A percentile compares a stretch with the other conserved stretches of the same genome.
Conservation (phyloP, 2,888 invertebrate species). For the Drosophila fulvimacula region DNA sequence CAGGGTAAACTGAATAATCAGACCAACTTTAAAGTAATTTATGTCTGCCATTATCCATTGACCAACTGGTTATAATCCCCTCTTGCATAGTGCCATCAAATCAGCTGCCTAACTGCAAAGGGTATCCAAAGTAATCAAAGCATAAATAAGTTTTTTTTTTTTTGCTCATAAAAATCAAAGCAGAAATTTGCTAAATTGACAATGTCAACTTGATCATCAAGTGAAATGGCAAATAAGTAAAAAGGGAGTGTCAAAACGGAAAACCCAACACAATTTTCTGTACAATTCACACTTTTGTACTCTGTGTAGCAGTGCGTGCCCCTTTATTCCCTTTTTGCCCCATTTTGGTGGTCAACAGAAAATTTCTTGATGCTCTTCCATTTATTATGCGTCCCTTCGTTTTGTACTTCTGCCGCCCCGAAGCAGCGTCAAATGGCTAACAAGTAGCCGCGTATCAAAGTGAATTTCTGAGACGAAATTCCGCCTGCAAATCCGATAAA, state of each 20-base stretch:
- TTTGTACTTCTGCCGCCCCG: constrained; percentile 16
- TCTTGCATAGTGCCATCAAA: constrained; percentile 39
- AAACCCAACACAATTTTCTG: constrained; percentile 59
- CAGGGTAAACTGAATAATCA: background rate
- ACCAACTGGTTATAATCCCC: constrained; percentile 21
- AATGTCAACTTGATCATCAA: constrained; percentile 72
- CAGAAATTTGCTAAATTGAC: constrained; percentile 67
- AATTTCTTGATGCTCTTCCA: constrained; percentile 56
- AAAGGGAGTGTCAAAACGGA: constrained; percentile 54
- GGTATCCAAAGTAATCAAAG: constrained; percentile 62
- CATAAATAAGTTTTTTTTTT: constrained; percentile 13
- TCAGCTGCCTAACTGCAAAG: constrained; percentile 48
- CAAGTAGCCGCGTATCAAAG: constrained; percentile 55
- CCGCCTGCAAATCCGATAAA: constrained; percentile 42
- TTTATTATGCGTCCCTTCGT: constrained; percentile 69
- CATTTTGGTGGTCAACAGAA: constrained; percentile 32
- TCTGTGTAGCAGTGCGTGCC: constrained; percentile 27
- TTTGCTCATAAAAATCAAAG: constrained; percentile 10
- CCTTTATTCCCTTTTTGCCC: constrained; percentile 27
- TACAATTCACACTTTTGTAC: constrained; percentile 53
- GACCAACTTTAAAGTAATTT: constrained; percentile 1
- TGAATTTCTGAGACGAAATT: constrained; percentile 36
- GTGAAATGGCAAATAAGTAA: constrained; percentile 65
- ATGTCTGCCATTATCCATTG: constrained; percentile 1
- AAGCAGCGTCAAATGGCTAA: constrained; percentile 53